phyloP scores from a whole-genome alignment of 2,888 invertebrate species.

The Entomobrya proxima region DNA sequence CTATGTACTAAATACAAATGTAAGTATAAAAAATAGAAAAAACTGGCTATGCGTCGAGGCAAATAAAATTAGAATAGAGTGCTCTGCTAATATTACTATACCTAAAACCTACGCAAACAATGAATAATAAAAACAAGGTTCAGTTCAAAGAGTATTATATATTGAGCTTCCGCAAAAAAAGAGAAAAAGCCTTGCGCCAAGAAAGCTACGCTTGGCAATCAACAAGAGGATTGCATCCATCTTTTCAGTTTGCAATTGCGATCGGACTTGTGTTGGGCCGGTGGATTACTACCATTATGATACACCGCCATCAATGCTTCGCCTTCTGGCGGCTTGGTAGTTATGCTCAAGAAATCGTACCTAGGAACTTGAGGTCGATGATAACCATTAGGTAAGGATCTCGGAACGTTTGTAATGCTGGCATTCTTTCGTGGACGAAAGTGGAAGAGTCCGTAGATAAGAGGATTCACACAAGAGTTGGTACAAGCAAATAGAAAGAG shows the following conservation, averaged over 20 bases:
- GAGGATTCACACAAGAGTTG: too few relatives aligned
- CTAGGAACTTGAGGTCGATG: constrained; percentile 44
- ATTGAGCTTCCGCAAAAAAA: too few relatives aligned
- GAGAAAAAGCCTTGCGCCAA: too few relatives aligned
- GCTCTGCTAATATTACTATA: too few relatives aligned
- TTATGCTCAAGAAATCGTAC: constrained; percentile 36
- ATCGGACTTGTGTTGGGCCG: neutral
- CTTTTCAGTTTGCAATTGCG: neutral
- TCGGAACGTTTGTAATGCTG: neutral
- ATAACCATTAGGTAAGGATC: constrained; percentile 46
- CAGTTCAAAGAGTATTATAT: too few relatives aligned
- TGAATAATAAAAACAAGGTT: too few relatives aligned
- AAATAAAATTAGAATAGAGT: too few relatives aligned
- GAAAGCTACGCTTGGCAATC: neutral
- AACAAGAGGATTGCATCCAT: constrained; percentile 14
- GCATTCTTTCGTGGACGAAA: constrained; percentile 45
- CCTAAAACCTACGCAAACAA: too few relatives aligned
- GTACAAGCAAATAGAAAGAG: constrained; percentile 96
- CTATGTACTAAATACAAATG: too few relatives aligned
- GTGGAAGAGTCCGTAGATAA: too few relatives aligned
- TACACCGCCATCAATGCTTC: neutral
- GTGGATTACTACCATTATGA: neutral
- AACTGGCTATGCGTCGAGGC: too few relatives aligned
- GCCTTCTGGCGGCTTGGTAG: neutral
- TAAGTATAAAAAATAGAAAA: too few relatives aligned